These are phyloP conservation scores for Antechinus flavipes DNA, from an alignment of 2,113 vertebrate species.

Conservation along the genomic window DNA sequence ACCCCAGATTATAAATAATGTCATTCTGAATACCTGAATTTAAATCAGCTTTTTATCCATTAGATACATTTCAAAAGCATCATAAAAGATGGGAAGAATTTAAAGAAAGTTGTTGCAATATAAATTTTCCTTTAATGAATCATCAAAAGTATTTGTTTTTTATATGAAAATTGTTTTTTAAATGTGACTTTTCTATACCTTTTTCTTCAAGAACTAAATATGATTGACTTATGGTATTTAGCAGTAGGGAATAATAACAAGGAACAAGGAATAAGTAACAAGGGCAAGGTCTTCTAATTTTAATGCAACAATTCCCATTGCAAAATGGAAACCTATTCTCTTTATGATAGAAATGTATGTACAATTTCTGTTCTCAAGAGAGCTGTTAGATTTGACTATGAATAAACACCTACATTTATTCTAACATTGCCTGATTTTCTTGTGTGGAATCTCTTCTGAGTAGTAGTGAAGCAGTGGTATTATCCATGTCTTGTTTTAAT, in stretches of 20 bases:
- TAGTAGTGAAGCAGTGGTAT: slow-evolving; percentile 36
- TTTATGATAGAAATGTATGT: background rate
- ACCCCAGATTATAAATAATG: background rate
- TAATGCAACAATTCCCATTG: background rate
- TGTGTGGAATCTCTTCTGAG: slow-evolving; percentile 23
- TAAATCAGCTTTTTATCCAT: background rate
- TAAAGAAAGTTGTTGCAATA: background rate
- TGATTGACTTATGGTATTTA: background rate
- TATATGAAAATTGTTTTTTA: background rate
- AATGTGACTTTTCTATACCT: background rate
- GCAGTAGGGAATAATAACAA: background rate
- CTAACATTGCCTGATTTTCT: slow-evolving; percentile 54
- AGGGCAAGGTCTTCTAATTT: background rate
- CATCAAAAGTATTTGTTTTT: background rate
- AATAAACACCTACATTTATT: slow-evolving; percentile 19
- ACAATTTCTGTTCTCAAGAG: background rate
- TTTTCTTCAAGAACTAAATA: background rate
- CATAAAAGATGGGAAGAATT: background rate
- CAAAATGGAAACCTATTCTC: background rate
- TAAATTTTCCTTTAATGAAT: background rate
- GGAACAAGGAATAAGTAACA: background rate
- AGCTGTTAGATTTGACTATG: slow-evolving; percentile 26
- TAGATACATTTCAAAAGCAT: background rate
- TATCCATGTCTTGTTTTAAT: slow-evolving; percentile 61
- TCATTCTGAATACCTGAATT: background rate